Evolutionary conservation across 2,888 invertebrate species (phyloP).

Genomic region (Anorthoa munda): DNA sequence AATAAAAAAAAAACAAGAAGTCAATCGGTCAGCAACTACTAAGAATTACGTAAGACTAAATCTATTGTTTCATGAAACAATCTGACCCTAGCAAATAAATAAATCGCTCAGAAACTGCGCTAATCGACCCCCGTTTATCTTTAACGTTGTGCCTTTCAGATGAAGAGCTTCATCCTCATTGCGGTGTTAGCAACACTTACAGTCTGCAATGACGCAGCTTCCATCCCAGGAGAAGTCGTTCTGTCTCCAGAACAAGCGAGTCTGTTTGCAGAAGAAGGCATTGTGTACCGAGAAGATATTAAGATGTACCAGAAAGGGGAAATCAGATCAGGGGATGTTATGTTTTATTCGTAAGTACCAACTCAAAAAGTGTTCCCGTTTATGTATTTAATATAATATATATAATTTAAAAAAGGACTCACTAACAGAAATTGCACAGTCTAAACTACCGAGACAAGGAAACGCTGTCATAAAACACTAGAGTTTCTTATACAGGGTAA

Average conservation of each 20-base stretch:
- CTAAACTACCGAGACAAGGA: too few species aligned
- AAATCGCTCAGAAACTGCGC: not conserved
- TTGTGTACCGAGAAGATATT: slow-evolving; percentile 7
- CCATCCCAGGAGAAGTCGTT: not conserved
- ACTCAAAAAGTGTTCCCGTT: not conserved
- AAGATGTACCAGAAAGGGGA: slow-evolving; percentile 5
- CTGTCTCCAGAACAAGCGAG: not conserved
- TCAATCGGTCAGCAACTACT: too few species aligned
- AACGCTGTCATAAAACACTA: too few species aligned
- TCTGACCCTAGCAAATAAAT: not conserved
- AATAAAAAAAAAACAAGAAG: too few species aligned
- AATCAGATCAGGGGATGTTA: not conserved
- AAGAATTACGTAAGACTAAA: too few species aligned
- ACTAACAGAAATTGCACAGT: too few species aligned
- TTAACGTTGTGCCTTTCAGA: slow-evolving; percentile 19
- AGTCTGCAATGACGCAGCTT: slow-evolving; percentile 7
- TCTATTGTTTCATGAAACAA: not conserved
- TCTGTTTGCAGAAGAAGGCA: not conserved
- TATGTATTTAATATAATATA: too few species aligned
- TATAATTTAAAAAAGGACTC: too few species aligned
- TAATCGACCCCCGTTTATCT: not conserved
- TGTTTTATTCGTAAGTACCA: not conserved
- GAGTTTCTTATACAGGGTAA: too few species aligned
- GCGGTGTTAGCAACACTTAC: slow-evolving; percentile 19
- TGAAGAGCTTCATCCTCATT: slow-evolving; percentile 28